Evolutionary conservation across 2,113 vertebrate species (phyloP), one percentile per base, ranked within the genome.

Genomic region (Balaenoptera acutorostrata): DNA sequence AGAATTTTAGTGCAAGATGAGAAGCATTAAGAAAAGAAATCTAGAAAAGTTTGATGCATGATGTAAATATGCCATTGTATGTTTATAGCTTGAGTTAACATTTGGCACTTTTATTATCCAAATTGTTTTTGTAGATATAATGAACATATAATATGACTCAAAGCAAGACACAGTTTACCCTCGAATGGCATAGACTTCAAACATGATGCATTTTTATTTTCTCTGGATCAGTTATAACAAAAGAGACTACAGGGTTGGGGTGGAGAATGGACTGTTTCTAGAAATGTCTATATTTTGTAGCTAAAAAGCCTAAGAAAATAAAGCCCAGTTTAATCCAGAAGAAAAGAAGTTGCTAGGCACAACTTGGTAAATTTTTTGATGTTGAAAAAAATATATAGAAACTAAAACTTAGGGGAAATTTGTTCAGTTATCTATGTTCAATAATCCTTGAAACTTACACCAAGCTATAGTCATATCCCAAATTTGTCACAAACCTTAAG

Each of bases 31-130:
- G 91, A 95, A 98, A 97, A 96, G 90, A 97, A 97, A 83, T 85
- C 91, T 97, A 96, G 96, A 98, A 98, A 98, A 97, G 97, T 98
- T 96, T 98, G 97, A 98, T 94, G 41, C 77, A 88, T 94, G 96
- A 92, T 97, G 94, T 98, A 98, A 97, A 97, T 95, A 59, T 98
- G 98, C 98, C 97, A 98, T 97, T 92, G 86, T 0, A 20, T 97
- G 96, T 98, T 98, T 98, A 98, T 98, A 98, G 97, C 98, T 90
- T 96, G 90, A 98, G 95, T 97, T 97, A 96, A 80, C 97, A 95
- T 98, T 98, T 98, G 97, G 95, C 93, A 95, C 90, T 98, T 98
- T 98, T 98, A 98, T 98, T 98, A 98, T 98, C 96, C 95, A 96
- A 97, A 97, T 95, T 95, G 88, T 95, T 98, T 98, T 98, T 98